Evolutionary conservation across 1,140 invertebrate genomes (phyloP), one percentile per base, ranked within the genome.

Genomic region (Nymphalis io): DNA sequence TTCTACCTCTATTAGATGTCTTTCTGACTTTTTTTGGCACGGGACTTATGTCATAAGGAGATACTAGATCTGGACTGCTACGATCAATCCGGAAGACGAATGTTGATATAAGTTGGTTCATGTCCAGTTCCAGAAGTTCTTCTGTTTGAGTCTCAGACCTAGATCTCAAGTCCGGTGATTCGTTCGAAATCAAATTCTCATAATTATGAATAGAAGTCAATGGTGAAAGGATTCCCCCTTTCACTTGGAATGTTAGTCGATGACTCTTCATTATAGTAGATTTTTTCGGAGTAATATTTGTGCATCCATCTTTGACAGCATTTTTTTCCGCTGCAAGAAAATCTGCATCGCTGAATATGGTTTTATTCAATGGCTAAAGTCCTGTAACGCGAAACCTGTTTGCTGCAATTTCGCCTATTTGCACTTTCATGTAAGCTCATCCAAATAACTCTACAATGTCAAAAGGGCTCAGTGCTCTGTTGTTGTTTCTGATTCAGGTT

Each of bases 401-500:
- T 1, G 66, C 62, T 62, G 65, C 66, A 46, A 75, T 70, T 51
- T 70, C 70, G 2, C 67, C 70, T 10, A 62, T 75, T 75, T 75
- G 62, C 3, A 68, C 55, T 68, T 74, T 75, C 27, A 71, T n/a
- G 13, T 68, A 75, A 15, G 61, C 23, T 51, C 13, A 60, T 1
- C 69, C 73, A 59, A 75, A 72, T 23, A 75, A 20, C 65, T 75
- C 69, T 15, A 71, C 51, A 68, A 66, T 48, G 42, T 75, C 73
- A 66, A 13, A 72, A 44, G 75, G 74, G 20, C 70, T 72, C 44
- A 83, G 63, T 39, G 75, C 16, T 78, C 75, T 74, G 16, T 82
- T 74, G 68, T 92, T 85, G 48, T 75, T 67, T 62, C 74, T 73
- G 59, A 90, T 72, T 84, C 87, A 88, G 39, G 68, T 70, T 21